These are phyloP conservation scores for Siniperca undulata DNA, from an alignment of 2,797 vertebrate genomes.

Conservation along the genomic window DNA sequence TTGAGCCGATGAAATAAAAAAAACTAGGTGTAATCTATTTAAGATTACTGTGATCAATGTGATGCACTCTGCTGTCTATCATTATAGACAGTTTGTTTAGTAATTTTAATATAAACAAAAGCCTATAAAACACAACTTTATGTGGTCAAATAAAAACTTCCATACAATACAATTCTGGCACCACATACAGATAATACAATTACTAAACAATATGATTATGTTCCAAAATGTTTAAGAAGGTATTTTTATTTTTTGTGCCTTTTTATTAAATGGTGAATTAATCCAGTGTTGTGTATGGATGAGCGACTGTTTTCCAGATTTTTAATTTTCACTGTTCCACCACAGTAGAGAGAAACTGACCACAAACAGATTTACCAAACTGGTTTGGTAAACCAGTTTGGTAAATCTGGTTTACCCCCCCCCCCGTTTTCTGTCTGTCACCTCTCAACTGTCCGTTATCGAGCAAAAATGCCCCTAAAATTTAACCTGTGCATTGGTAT, in stretches of 20 bases:
- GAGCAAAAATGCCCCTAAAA: background rate
- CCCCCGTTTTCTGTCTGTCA: too few relatives aligned
- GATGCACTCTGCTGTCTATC: too few relatives aligned
- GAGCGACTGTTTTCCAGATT: background rate
- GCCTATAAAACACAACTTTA: background rate
- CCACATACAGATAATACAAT: background rate
- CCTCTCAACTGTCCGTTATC: background rate
- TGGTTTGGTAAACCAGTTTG: too few relatives aligned
- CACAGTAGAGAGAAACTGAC: background rate
- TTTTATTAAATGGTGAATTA: background rate
- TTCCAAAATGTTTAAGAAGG: background rate
- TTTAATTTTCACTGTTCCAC: background rate
- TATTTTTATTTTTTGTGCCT: background rate
- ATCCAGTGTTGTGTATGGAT: background rate
- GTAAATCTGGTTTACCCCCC: too few relatives aligned
- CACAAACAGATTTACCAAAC: background rate
- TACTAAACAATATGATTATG: background rate
- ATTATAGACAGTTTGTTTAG: background rate
- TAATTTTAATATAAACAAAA: background rate
- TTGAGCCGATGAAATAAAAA: accelerated
- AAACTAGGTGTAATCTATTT: background rate
- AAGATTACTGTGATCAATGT: background rate
- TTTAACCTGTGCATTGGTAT: background rate
- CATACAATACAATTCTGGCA: background rate
- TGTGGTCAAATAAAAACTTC: too few relatives aligned